phyloP scores from a whole-genome alignment of 2,888 invertebrate genomes.

The Notodonta dromedarius region DNA sequence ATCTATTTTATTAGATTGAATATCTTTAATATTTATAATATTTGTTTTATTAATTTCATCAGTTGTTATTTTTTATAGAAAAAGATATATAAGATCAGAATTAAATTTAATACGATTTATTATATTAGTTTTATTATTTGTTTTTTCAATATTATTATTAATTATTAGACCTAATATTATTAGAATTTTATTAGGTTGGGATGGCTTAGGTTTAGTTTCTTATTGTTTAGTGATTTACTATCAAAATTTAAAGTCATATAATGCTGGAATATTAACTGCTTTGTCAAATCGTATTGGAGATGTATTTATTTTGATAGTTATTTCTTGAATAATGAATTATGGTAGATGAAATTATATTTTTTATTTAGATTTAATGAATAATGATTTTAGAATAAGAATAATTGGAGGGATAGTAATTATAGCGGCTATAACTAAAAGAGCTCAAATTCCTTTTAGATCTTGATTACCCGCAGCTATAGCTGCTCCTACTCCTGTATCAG shows the following conservation, averaged over 20 bases:
- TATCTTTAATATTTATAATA: slow-evolving; percentile 86
- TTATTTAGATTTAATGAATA: slow-evolving; percentile 79
- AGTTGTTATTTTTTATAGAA: slow-evolving; percentile 86
- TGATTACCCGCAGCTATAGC: slow-evolving; percentile 91
- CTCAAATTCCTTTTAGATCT: slow-evolving; percentile 92
- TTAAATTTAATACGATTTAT: slow-evolving; percentile 86
- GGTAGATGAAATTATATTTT: slow-evolving; percentile 82
- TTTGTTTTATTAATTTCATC: slow-evolving; percentile 88
- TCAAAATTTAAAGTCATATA: slow-evolving; percentile 87
- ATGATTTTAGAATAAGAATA: slow-evolving; percentile 69
- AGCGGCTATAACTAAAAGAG: slow-evolving; percentile 89
- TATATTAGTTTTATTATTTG: slow-evolving; percentile 86
- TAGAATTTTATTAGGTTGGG: slow-evolving; percentile 89
- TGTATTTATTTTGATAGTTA: slow-evolving; percentile 86
- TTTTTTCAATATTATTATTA: slow-evolving; percentile 87
- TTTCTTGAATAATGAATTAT: slow-evolving; percentile 84
- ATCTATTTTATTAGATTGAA: slow-evolving; percentile 86
- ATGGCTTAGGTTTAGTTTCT: slow-evolving; percentile 88
- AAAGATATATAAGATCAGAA: slow-evolving; percentile 85
- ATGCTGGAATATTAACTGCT: slow-evolving; percentile 89
- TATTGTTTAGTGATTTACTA: slow-evolving; percentile 90
- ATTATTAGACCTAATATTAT: slow-evolving; percentile 88
- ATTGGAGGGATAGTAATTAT: slow-evolving; percentile 74
- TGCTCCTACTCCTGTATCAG: slow-evolving; percentile 90
- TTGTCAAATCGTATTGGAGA: slow-evolving; percentile 90